These are phyloP conservation scores for Anastatus disparis DNA, from an alignment of 1,140 invertebrate species.

Conservation along the genomic window DNA sequence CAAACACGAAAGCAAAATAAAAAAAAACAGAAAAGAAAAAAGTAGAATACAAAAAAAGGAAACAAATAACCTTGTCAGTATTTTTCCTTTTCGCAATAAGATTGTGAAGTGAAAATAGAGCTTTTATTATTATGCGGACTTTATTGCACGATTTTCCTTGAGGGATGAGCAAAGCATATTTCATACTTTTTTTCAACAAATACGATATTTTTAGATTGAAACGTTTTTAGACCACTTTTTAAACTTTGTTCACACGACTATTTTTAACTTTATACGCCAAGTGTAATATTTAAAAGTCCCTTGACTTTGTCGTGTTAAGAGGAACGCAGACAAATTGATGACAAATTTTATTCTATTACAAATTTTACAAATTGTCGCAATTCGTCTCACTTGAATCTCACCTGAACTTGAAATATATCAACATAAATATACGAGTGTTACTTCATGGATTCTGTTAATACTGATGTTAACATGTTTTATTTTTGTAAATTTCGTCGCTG, in stretches of 20 bases:
- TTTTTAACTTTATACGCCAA: conserved; percentile 12
- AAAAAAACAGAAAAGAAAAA: neutral
- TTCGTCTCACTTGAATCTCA: too few relatives aligned
- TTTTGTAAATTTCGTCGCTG: too few relatives aligned
- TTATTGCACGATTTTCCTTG: conserved; percentile 18
- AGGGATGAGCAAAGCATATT: conserved; percentile 4
- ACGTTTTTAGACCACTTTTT: neutral
- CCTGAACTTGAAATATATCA: too few relatives aligned
- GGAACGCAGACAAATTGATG: neutral
- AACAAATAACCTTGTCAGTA: conserved; percentile 15
- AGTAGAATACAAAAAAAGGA: neutral
- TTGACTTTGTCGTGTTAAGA: too few relatives aligned
- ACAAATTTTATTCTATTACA: neutral
- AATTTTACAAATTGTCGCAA: neutral
- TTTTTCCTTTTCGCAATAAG: neutral
- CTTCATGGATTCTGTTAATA: too few relatives aligned
- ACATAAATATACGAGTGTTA: too few relatives aligned
- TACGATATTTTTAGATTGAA: too few relatives aligned
- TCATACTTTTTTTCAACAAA: conserved; percentile 15
- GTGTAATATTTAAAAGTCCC: too few relatives aligned
- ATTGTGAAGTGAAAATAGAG: conserved; percentile 10
- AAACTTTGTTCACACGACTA: neutral
- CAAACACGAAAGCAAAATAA: neutral
- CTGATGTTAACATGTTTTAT: too few relatives aligned
- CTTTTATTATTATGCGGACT: conserved; percentile 27